Evolutionary conservation across 2,888 invertebrate genomes (phyloP), one percentile per base, ranked within the genome.

Genomic region (Stenodema calcarata): DNA sequence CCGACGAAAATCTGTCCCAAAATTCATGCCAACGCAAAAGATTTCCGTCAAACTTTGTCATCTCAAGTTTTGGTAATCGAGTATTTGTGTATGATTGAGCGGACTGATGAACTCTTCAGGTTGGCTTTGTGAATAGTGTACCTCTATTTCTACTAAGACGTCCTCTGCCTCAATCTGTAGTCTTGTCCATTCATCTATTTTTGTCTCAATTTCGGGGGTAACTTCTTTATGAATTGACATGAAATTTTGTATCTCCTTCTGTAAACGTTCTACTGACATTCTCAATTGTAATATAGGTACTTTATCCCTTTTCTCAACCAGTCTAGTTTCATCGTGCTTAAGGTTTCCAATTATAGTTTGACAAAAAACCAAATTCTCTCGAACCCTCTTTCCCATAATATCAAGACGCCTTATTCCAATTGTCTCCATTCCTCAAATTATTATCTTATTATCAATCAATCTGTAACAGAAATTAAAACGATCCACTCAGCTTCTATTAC

Each of bases 1-100:
- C 78, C 12, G 78, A 78, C 2, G 78, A 78, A 18, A 78, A 78
- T 42, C 18, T 14, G 16, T 78, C 78, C 78, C 78, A 78, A 47
- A 78, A 78, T 18, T 78, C 42, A n/a, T 18, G 42, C 78, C 78
- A 78, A 6, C 23, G 14, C 27, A 78, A 18, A 16, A 73, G 9
- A 28, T 73, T 73, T 73, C 73, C 73, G 12, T 73, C 73, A 41
- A 16, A 73, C 18, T 73, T 73, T 1, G 18, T 4, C 30, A 73
- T 73, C 30, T 73, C 27, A 28, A 73, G 73, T 28, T 73, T 73
- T 6, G 73, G 73, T 16, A 73, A 28, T 4, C 73, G 73, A 1
- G 2, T 73, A 18, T 73, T 73, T 9, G 18, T 14, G 12, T n/a
- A 41, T 30, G 41, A 2, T 27, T 30, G 6, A 3, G 18, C 12